phyloP scores from a whole-genome alignment of 2,888 invertebrate species.

The Panzeria rudis region DNA sequence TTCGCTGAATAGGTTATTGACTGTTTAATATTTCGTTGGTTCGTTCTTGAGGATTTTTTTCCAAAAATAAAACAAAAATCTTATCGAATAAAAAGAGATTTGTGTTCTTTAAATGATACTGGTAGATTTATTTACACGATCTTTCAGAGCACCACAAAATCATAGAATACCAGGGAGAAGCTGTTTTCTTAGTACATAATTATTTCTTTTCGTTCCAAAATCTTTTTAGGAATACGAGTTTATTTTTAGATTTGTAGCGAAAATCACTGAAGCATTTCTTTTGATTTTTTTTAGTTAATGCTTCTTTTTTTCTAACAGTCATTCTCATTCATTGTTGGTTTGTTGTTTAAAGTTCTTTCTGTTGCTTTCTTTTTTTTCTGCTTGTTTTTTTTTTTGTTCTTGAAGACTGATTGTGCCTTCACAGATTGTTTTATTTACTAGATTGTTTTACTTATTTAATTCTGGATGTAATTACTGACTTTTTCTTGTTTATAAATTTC shows the following conservation, averaged over 20 bases:
- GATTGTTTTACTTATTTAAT: slow-evolving; percentile 28
- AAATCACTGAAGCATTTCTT: slow-evolving; percentile 69
- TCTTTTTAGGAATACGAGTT: slow-evolving; percentile 27
- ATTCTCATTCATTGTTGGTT: slow-evolving; percentile 17
- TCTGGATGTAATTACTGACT: background rate
- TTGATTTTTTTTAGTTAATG: background rate
- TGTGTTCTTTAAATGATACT: slow-evolving; percentile 39
- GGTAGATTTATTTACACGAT: slow-evolving; percentile 17
- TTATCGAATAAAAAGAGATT: slow-evolving; percentile 13
- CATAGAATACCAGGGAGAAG: background rate
- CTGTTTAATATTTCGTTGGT: slow-evolving; percentile 32
- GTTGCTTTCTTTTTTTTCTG: background rate
- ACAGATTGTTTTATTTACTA: slow-evolving; percentile 38
- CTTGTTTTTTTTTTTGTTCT: slow-evolving; percentile 29
- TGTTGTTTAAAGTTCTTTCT: slow-evolving; percentile 55
- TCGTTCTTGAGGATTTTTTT: background rate
- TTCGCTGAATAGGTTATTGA: slow-evolving; percentile 68
- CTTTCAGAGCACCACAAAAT: slow-evolving; percentile 17
- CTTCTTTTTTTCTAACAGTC: slow-evolving; percentile 26
- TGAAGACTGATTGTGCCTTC: slow-evolving; percentile 15
- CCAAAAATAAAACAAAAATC: slow-evolving; percentile 12
- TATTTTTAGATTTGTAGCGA: slow-evolving; percentile 45
- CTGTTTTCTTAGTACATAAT: background rate
- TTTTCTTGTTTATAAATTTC: background rate
- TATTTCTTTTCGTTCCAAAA: background rate